These are phyloP conservation scores for Lathronympha strigana DNA, from an alignment of 2,888 invertebrate species.

Conservation along the genomic window DNA sequence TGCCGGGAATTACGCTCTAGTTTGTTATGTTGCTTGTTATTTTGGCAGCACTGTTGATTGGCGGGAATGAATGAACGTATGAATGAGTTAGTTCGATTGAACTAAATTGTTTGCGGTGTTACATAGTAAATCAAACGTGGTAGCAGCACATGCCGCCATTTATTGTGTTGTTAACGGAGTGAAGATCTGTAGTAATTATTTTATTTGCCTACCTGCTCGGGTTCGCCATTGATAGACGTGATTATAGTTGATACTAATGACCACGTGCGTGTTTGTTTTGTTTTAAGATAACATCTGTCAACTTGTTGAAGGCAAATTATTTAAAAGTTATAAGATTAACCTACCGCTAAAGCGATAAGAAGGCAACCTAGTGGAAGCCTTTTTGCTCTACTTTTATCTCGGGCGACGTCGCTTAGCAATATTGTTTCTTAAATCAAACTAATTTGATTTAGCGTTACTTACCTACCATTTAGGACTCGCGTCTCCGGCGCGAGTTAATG, in stretches of 20 bases:
- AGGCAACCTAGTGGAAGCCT: no score
- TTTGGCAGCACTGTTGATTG: constrained; percentile 67
- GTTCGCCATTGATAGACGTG: constrained; percentile 9
- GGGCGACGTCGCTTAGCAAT: no score
- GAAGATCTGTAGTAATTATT: constrained; percentile 30
- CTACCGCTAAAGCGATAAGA: no score
- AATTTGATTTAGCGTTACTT: no score
- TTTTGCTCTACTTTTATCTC: no score
- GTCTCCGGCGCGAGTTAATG: no score
- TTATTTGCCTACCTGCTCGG: constrained; percentile 27
- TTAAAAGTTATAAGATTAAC: not conserved
- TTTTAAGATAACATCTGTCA: constrained; percentile 7
- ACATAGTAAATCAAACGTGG: constrained; percentile 34
- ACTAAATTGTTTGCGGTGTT: constrained; percentile 48
- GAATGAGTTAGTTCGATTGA: constrained; percentile 47
- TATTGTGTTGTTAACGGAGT: constrained; percentile 21
- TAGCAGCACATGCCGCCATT: constrained; percentile 18
- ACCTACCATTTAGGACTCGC: no score
- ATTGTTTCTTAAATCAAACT: no score
- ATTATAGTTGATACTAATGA: constrained; percentile 13
- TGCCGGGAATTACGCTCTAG: constrained; percentile 61
- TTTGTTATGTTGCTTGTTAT: constrained; percentile 64
- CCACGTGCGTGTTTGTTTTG: constrained; percentile 21
- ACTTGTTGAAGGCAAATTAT: not conserved
- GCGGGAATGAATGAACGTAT: constrained; percentile 59